Conservation (phyloP, 2,888 invertebrate genomes). For the Spodoptera picta region DNA sequence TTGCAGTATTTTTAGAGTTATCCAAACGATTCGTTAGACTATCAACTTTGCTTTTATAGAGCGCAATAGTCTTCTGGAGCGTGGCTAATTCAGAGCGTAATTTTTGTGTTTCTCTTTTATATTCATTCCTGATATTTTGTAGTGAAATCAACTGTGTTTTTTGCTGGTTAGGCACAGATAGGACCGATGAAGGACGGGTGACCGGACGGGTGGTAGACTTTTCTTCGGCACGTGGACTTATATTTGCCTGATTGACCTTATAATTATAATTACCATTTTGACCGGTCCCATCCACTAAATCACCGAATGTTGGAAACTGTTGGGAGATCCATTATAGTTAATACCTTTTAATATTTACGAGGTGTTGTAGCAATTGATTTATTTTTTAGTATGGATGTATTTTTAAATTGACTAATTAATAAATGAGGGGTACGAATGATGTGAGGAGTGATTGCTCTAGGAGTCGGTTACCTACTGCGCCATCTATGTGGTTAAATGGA, state of each 20-base stretch:
- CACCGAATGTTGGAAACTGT: slow-evolving; percentile 2
- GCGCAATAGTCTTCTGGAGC: neutral
- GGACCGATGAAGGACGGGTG: no score
- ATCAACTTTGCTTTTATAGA: neutral
- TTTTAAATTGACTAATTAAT: no score
- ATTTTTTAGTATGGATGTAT: no score
- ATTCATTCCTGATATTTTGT: neutral
- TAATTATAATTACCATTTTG: neutral
- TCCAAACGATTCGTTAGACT: neutral
- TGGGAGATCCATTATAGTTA: neutral
- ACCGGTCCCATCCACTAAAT: neutral
- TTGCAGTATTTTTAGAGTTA: neutral
- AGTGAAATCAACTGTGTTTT: neutral
- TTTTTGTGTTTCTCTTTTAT: neutral
- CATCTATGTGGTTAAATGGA: no score
- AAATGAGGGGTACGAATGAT: no score
- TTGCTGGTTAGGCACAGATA: neutral
- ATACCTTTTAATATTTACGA: neutral
- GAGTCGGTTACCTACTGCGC: no score
- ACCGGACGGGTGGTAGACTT: no score
- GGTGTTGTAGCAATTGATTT: neutral
- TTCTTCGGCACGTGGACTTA: neutral
- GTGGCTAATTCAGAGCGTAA: neutral
- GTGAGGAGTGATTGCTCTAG: no score
- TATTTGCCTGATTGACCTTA: neutral